phyloP scores from a whole-genome alignment of 2,797 vertebrate genomes.

The Eospalax fontanierii region DNA sequence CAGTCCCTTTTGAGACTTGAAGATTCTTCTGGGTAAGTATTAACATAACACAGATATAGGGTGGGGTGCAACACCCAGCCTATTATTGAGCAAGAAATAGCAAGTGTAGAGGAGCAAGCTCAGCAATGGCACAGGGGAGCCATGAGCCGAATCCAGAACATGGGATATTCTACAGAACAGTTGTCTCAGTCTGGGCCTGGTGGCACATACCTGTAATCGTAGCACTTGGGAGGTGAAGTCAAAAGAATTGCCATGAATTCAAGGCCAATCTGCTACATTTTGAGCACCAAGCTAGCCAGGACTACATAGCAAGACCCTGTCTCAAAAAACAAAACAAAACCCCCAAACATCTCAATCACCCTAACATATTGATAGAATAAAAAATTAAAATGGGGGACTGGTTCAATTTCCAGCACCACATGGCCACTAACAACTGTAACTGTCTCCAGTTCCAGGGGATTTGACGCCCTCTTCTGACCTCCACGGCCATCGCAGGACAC shows the following conservation, averaged over 20 bases:
- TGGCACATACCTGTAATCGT: neutral
- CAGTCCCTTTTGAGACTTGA: neutral
- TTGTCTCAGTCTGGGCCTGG: neutral
- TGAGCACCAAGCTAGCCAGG: neutral
- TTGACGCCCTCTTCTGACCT: too few relatives aligned
- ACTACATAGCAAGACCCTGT: neutral
- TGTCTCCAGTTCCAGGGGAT: too few relatives aligned
- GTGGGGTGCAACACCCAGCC: too few relatives aligned
- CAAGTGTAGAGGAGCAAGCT: neutral
- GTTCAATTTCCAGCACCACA: too few relatives aligned
- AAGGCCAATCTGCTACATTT: neutral
- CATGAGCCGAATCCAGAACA: neutral
- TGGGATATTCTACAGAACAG: neutral
- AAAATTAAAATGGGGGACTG: too few relatives aligned
- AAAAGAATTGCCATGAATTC: neutral
- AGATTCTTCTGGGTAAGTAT: neutral
- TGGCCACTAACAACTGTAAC: too few relatives aligned
- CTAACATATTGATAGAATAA: neutral
- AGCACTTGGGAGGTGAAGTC: neutral
- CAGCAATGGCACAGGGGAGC: neutral
- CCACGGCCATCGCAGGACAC: too few relatives aligned
- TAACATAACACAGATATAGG: neutral
- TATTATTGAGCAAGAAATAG: neutral
- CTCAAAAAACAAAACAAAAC: neutral
- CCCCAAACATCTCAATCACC: neutral